Conservation (phyloP, 2,797 vertebrate species). For the Naso thynnoides region DNA sequence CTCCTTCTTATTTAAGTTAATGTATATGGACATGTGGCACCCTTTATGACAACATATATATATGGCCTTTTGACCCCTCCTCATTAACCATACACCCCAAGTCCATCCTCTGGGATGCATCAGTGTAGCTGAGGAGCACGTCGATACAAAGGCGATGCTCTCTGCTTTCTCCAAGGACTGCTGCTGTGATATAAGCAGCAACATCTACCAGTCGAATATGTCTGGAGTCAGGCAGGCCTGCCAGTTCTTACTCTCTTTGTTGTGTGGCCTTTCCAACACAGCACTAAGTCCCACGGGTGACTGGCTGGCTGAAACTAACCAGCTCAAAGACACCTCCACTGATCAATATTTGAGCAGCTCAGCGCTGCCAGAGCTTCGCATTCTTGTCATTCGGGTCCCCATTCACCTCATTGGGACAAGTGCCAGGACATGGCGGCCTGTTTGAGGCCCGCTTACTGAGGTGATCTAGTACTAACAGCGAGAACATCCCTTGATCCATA, state of each 20-base stretch:
- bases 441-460: constrained; percentile 68
- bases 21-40: neutral
- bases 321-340: constrained; percentile 64
- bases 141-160: constrained; percentile 58
- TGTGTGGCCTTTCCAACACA: constrained; percentile 60
- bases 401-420: constrained; percentile 60
- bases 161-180: constrained; percentile 34
- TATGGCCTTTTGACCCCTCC: constrained; percentile 32
- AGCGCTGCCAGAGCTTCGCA: constrained; percentile 33
- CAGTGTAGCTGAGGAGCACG: constrained; percentile 44
- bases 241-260: constrained; percentile 57
- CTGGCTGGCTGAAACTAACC: constrained; percentile 60
- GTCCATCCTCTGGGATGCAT: constrained; percentile 40
- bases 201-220: constrained; percentile 44
- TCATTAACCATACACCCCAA: constrained; percentile 44
- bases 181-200: constrained; percentile 46
- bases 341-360: constrained; percentile 82
- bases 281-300: constrained; percentile 48
- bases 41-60: constrained; percentile 16
- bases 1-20: neutral
- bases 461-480: constrained; percentile 55
- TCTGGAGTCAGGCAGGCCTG: constrained; percentile 46
- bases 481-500: constrained; percentile 72
- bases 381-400: constrained; percentile 57
- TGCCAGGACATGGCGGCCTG: constrained; percentile 63